Percentiles rank a stretch among this genome's conserved stretches.
Evolutionary conservation across 2,113 vertebrate species (phyloP).

Genomic region (Istiophorus platypterus): DNA sequence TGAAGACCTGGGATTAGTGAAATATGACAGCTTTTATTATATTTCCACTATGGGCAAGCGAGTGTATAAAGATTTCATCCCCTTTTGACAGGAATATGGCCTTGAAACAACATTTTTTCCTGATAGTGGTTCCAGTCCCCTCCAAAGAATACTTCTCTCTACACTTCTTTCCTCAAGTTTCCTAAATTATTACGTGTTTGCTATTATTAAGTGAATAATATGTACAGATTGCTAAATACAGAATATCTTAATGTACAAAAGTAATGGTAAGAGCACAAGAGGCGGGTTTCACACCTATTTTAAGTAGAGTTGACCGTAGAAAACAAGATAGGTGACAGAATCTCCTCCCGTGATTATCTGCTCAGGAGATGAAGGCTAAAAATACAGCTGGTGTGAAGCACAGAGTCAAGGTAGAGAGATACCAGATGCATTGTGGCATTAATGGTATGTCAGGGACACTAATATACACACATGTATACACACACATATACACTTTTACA

Average conservation of each 20-base stretch:
- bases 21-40: background rate
- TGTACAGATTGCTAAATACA: background rate
- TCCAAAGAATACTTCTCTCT: background rate
- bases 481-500: slow-evolving; percentile 8
- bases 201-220: background rate
- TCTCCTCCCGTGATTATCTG: slow-evolving; percentile 72
- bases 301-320: slow-evolving; percentile 34
- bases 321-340: slow-evolving; percentile 61
- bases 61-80: background rate
- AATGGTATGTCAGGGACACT: slow-evolving; percentile 69
- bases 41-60: background rate
- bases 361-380: slow-evolving; percentile 78
- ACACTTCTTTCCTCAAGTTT: background rate
- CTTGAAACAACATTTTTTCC: background rate
- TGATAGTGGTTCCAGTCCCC: background rate
- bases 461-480: slow-evolving; percentile 22
- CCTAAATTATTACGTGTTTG: background rate
- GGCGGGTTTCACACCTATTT: slow-evolving; percentile 37
- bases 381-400: slow-evolving; percentile 78
- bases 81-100: background rate
- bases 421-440: slow-evolving; percentile 70
- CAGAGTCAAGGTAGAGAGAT: slow-evolving; percentile 74
- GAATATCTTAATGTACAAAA: slow-evolving; percentile 1
- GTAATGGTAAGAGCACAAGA: background rate
- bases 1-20: background rate